phyloP scores from a whole-genome alignment of 2,888 invertebrate genomes.

The Tortricodes alternella region DNA sequence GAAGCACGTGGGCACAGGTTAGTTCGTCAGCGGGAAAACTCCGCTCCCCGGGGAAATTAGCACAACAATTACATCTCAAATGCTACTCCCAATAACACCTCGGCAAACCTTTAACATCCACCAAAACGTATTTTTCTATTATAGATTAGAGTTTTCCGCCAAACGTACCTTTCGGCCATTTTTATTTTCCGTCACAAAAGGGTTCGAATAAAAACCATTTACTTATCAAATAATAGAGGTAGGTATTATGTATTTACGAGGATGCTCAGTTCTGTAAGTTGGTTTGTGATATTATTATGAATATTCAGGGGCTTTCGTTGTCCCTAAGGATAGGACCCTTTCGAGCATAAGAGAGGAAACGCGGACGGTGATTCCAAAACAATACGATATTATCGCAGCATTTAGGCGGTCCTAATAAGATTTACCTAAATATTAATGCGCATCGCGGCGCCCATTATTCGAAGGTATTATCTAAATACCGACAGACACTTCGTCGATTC shows the following conservation, averaged over 20 bases:
- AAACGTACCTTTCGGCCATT: neutral
- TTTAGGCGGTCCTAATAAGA: conserved; percentile 81
- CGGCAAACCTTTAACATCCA: conserved; percentile 63
- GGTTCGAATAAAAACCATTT: conserved; percentile 42
- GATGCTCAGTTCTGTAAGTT: conserved; percentile 71
- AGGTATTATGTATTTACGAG: conserved; percentile 67
- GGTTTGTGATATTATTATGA: conserved; percentile 77
- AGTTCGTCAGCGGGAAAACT: conserved; percentile 55
- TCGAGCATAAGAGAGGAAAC: conserved; percentile 76
- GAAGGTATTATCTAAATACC: conserved; percentile 72
- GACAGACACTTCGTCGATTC: conserved; percentile 54
- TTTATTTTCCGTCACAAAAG: conserved; percentile 33
- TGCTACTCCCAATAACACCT: conserved; percentile 70
- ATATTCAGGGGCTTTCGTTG: conserved; percentile 71
- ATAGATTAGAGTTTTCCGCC: neutral
- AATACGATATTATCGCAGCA: conserved; percentile 80
- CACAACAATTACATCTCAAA: conserved; percentile 78
- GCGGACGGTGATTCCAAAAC: conserved; percentile 79
- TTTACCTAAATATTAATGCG: conserved; percentile 81
- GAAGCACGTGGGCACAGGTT: conserved; percentile 48
- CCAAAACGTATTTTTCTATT: conserved; percentile 37
- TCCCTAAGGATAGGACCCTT: conserved; percentile 77
- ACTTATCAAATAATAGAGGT: conserved; percentile 58
- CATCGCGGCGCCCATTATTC: conserved; percentile 78
- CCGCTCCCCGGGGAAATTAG: conserved; percentile 74